Evolutionary conservation across 2,888 invertebrate species (phyloP).

Genomic region (Chironomus riparius): DNA sequence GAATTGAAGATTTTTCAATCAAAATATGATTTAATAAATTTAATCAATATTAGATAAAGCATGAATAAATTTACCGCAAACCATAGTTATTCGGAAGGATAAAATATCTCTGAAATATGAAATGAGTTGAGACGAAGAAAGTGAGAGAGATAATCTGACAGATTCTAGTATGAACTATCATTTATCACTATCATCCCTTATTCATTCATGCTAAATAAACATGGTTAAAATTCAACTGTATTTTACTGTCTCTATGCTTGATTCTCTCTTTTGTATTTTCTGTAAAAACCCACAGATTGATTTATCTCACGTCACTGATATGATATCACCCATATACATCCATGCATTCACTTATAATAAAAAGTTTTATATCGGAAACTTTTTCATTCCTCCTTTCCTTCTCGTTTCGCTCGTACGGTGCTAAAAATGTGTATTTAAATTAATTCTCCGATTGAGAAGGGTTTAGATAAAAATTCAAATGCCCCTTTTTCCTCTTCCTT

Average conservation of each 20-base stretch:
- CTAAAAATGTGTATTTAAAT: not conserved
- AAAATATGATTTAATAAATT: too few species aligned
- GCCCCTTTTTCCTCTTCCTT: not conserved
- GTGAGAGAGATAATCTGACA: not conserved
- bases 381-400: too few species aligned
- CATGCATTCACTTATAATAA: too few species aligned
- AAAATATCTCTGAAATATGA: too few species aligned
- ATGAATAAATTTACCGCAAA: too few species aligned
- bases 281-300: slow-evolving; percentile 1
- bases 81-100: too few species aligned
- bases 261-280: not conserved
- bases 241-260: not conserved
- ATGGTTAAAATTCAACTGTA: not conserved
- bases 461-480: not conserved
- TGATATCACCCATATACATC: slow-evolving; percentile 10
- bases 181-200: not conserved
- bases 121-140: too few species aligned
- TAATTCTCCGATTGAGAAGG: not conserved
- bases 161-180: not conserved
- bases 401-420: not conserved
- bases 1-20: too few species aligned
- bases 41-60: too few species aligned
- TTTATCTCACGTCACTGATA: slow-evolving; percentile 18
- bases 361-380: too few species aligned
- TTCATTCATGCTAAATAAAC: not conserved